These are phyloP conservation scores for Galeopsomyia nigrocyanea DNA, from an alignment of 2,888 invertebrate species.

Conservation along the genomic window DNA sequence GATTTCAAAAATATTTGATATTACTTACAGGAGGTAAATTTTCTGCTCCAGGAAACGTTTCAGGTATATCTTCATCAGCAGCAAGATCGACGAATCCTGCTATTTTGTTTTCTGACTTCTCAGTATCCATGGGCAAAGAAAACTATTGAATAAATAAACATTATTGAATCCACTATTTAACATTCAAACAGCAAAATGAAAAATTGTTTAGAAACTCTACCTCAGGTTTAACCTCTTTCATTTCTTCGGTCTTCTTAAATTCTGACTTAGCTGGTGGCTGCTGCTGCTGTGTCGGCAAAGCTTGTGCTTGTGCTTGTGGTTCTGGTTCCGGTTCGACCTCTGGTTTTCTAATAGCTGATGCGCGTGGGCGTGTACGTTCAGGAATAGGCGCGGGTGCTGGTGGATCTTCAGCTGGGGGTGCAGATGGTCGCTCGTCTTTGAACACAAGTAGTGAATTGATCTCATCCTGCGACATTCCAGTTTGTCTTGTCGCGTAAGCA, in stretches of 20 bases:
- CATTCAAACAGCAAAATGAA: neutral
- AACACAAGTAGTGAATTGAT: conserved; percentile 56
- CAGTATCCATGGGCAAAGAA: conserved; percentile 71
- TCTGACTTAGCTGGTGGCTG: conserved; percentile 13
- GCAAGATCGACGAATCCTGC: conserved; percentile 51
- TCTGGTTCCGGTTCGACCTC: neutral
- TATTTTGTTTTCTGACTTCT: conserved; percentile 61
- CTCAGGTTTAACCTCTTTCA: conserved; percentile 54
- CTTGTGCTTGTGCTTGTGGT: conserved; percentile 11
- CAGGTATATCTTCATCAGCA: conserved; percentile 59
- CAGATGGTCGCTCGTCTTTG: conserved; percentile 45
- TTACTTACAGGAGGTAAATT: conserved; percentile 60
- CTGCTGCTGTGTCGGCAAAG: neutral
- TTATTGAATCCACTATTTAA: conserved; percentile 12
- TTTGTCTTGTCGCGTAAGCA: conserved; percentile 49
- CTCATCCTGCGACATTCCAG: conserved; percentile 52
- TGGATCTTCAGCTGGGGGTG: conserved; percentile 44
- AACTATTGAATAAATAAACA: conserved; percentile 13
- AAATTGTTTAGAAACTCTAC: conserved; percentile 45
- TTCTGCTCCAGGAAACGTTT: conserved; percentile 62
- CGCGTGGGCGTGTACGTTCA: too few species aligned
- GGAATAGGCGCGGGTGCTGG: neutral
- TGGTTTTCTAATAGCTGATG: neutral
- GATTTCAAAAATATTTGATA: neutral
- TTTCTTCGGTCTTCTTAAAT: conserved; percentile 7